Base-by-base conservation (phyloP, 2,797 vertebrate genomes). In the Sebastolobus altivelis region DNA sequence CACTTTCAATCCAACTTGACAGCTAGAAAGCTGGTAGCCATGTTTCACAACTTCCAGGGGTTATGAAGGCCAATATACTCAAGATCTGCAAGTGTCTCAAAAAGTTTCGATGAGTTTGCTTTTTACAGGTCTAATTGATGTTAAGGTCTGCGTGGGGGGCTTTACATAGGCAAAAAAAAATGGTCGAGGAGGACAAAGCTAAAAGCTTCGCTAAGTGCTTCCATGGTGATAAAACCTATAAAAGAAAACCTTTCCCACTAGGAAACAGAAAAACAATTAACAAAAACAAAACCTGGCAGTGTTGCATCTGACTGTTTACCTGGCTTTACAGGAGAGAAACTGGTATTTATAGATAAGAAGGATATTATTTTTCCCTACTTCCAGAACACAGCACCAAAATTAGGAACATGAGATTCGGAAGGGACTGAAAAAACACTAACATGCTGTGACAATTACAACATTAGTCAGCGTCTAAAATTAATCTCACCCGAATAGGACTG, bases 401-500 rank as follows among this genome's bases (percentile, higher is more conserved):
- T 59, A 85, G 74, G 60, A 82, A 83, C 84, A 79, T 76, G 88
- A 84, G 81, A 87, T 90, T 84, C 72, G 54, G 72, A 87, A 82
- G 54, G 13, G 71, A 69, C 77, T 70, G 77, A 89, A 88, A 85
- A 88, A 86, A 25, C 79, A 83, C 80, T 66, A 82, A 87, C 87
- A 86, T 70, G 82, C 84, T 89, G 88, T 87, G 90, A 91, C 81
- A 91, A 92, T 92, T 86, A 87, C 84, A 46, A 74, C 79, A 86
- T 90, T 84, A 81, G 87, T 89, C 89, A 88, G 87, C 79, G 87
- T 85, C 87, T 83, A 87, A 91, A 92, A 93, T 89, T 82, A 92
- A 88, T 87, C 88, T 87, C 63, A 72, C 62, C 75, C 63, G 18
- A 90, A 86, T 70, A 80, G 81, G 62, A 86, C 80, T 89, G 75